These are phyloP conservation scores for Chromis chromis DNA, from an alignment of 2,797 vertebrate genomes.

Conservation along the genomic window DNA sequence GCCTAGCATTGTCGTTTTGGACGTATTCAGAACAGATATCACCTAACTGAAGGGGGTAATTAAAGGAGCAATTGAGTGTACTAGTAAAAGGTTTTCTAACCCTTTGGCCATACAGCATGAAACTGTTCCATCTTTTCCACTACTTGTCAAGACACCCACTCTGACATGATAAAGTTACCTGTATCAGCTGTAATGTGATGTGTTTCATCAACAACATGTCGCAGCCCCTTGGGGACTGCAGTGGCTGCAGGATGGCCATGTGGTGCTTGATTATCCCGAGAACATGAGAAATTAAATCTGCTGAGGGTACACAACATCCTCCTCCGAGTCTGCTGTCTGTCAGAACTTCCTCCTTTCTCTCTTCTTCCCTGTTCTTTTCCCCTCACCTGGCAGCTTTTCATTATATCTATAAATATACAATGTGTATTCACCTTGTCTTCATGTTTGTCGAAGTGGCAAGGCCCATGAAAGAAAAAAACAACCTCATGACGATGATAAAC, in stretches of 20 bases:
- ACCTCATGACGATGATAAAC: slow-evolving; percentile 28
- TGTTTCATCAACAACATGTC: slow-evolving; percentile 56
- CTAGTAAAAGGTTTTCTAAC: slow-evolving; percentile 12
- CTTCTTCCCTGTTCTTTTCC: slow-evolving; percentile 34
- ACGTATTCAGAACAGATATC: slow-evolving; percentile 4
- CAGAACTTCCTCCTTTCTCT: slow-evolving; percentile 51
- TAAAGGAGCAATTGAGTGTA: slow-evolving; percentile 33
- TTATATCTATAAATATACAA: slow-evolving; percentile 75
- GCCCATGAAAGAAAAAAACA: slow-evolving; percentile 37
- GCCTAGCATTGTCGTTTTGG: slow-evolving; percentile 3
- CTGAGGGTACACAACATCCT: slow-evolving; percentile 64
- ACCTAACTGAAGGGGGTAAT: slow-evolving; percentile 1
- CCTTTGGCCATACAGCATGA: slow-evolving; percentile 6
- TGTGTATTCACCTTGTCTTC: slow-evolving; percentile 69
- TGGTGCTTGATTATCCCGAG: slow-evolving; percentile 68
- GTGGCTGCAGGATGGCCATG: slow-evolving; percentile 58
- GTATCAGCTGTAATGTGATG: slow-evolving; percentile 52
- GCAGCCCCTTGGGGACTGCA: slow-evolving; percentile 37
- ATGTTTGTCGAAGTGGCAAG: slow-evolving; percentile 66
- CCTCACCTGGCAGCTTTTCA: slow-evolving; percentile 67
- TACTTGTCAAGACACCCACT: slow-evolving; percentile 28
- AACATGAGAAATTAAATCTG: slow-evolving; percentile 77
- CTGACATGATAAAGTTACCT: slow-evolving; percentile 46
- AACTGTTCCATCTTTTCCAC: neutral
- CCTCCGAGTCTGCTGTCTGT: slow-evolving; percentile 49